A percentile compares a stretch with the other conserved stretches of the same genome.
Evolutionary conservation across 2,113 vertebrate species (phyloP).

Genomic region (Triplophysa dalaica): DNA sequence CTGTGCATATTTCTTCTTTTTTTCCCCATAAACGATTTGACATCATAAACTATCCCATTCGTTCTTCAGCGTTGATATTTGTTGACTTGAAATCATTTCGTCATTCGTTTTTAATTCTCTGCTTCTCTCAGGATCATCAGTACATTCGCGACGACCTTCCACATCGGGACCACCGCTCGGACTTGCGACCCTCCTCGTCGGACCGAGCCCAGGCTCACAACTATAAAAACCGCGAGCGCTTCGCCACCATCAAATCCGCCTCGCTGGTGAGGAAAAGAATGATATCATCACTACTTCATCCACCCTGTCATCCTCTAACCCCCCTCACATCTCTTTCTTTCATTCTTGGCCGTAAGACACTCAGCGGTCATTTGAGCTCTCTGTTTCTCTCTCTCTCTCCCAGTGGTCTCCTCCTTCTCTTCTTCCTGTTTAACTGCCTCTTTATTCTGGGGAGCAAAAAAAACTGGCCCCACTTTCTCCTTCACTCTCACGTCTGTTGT

Average conservation of each 20-base stretch:
- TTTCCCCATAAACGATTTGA: no score
- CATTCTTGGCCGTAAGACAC: not conserved
- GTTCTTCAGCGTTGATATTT: not conserved
- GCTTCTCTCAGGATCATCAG: slow-evolving; percentile 84
- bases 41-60: no score
- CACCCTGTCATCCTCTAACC: not conserved
- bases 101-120: not conserved
- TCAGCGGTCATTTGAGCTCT: not conserved
- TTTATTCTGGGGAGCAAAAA: not conserved
- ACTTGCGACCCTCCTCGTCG: slow-evolving; percentile 85
- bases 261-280: slow-evolving; percentile 85
- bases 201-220: slow-evolving; percentile 91
- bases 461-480: slow-evolving; percentile 12
- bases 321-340: slow-evolving; percentile 33
- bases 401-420: not conserved
- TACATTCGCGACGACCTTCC: slow-evolving; percentile 94
- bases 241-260: slow-evolving; percentile 98
- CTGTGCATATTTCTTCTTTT: no score
- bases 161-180: slow-evolving; percentile 89
- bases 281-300: not conserved
- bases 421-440: slow-evolving; percentile 1
- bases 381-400: not conserved
- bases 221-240: slow-evolving; percentile 95
- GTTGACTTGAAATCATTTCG: not conserved
- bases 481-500: slow-evolving; percentile 68